Conservation (phyloP, 2,797 vertebrate species). For the Hydrophis major region DNA sequence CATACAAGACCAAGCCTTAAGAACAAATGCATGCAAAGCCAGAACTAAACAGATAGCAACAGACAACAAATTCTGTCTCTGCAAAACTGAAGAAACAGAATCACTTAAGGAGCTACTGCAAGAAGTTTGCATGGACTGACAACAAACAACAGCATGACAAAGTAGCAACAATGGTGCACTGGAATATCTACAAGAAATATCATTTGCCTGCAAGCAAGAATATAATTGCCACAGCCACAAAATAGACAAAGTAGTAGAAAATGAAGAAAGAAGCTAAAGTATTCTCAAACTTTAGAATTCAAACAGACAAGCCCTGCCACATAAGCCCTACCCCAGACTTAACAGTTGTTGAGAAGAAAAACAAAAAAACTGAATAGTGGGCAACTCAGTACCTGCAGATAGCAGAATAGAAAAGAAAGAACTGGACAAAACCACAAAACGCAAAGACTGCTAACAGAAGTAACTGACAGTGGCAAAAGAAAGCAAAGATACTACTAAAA, state of each 20-base stretch:
- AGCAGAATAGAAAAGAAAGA: not conserved
- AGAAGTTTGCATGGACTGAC: not conserved
- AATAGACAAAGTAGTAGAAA: not conserved
- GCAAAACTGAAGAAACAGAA: not conserved
- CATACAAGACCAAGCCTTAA: not conserved
- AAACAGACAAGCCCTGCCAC: not conserved
- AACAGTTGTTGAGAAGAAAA: not conserved
- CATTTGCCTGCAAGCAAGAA: not conserved
- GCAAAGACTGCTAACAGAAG: not conserved
- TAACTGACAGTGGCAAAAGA: not conserved
- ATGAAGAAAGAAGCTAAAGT: not conserved
- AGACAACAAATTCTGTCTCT: not conserved
- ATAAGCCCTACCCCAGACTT: not conserved
- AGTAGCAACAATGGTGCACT: not conserved
- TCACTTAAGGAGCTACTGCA: not conserved
- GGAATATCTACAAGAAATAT: not conserved
- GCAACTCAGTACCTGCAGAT: not conserved
- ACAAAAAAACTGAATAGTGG: not conserved
- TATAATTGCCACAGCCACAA: not conserved
- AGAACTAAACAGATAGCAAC: not conserved
- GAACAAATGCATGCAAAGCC: not conserved
- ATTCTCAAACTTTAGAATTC: not conserved
- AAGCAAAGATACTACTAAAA: not conserved
- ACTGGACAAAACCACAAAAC: not conserved
- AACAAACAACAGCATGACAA: not conserved